Percentiles rank a stretch among this genome's conserved stretches.
phyloP scores from a whole-genome alignment of 2,797 vertebrate genomes.

The Cossypha niveicapilla region DNA sequence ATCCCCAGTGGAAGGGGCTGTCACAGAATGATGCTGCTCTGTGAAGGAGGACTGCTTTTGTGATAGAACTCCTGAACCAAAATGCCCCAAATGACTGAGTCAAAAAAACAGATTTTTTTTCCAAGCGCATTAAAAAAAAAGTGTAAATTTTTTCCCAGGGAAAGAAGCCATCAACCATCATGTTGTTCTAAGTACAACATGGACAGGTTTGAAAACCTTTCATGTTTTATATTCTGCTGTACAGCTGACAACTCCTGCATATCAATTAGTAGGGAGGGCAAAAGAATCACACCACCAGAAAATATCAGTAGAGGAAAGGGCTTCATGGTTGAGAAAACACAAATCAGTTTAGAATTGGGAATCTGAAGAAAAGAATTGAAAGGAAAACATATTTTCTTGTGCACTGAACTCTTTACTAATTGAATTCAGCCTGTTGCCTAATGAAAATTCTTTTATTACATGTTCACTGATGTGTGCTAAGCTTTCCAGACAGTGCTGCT shows the following conservation, averaged over 20 bases:
- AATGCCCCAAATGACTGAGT: background rate
- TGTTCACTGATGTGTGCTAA: conserved; percentile 16
- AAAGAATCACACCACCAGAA: conserved; percentile 35
- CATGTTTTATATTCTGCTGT: background rate
- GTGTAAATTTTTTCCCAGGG: background rate
- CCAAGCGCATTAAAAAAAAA: background rate
- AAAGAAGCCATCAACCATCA: background rate
- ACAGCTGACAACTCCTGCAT: background rate
- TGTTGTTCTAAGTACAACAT: background rate
- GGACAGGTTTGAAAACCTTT: conserved; percentile 3
- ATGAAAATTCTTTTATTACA: background rate
- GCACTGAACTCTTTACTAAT: conserved; percentile 34
- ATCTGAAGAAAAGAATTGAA: conserved; percentile 12
- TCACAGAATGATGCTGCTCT: background rate
- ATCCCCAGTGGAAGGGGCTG: background rate
- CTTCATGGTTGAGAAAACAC: conserved; percentile 25
- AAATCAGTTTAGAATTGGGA: background rate
- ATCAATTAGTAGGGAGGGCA: background rate
- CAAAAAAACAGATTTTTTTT: background rate
- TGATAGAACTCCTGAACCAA: background rate
- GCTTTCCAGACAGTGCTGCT: conserved; percentile 29
- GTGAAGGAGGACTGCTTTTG: background rate
- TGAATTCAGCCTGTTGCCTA: conserved; percentile 25
- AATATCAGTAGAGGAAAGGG: conserved; percentile 3
- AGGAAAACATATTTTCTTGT: conserved; percentile 47